These are phyloP conservation scores for Lasioglossum zephyrum DNA, from an alignment of 2,888 invertebrate species.

Conservation along the genomic window DNA sequence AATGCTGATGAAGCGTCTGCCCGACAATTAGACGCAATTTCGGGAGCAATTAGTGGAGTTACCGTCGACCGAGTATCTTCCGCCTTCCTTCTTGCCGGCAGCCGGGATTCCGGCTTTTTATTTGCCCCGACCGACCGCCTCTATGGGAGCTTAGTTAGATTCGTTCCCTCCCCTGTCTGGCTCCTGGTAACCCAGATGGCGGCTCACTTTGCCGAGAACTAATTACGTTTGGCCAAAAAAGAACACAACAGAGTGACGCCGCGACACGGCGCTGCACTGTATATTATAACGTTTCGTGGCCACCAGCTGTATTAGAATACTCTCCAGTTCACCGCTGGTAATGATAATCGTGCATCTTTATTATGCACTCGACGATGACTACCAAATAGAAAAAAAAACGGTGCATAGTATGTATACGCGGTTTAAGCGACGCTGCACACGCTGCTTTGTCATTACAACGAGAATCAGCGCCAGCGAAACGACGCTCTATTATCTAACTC, in stretches of 20 bases:
- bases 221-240: slow-evolving; percentile 30
- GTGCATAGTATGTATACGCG: not conserved
- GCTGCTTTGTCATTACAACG: not conserved
- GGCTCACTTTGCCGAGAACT: slow-evolving; percentile 10
- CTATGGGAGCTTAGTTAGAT: slow-evolving; percentile 31
- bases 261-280: not conserved
- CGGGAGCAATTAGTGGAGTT: slow-evolving; percentile 65
- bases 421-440: not conserved
- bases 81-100: slow-evolving; percentile 25
- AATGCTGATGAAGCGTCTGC: slow-evolving; percentile 72
- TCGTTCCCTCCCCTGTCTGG: not conserved
- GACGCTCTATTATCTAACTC: slow-evolving; percentile 11
- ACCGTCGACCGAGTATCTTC: slow-evolving; percentile 53
- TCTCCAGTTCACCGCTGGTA: not conserved
- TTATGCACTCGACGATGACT: slow-evolving; percentile 1
- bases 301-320: not conserved
- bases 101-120: slow-evolving; percentile 27
- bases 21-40: slow-evolving; percentile 72
- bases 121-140: not conserved
- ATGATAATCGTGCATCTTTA: slow-evolving; percentile 5
- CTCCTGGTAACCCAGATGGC: not conserved
- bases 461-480: not conserved
- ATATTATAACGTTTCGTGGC: not conserved
- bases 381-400: not conserved
- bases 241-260: not conserved